These are phyloP conservation scores for Rhizoglyphus robini DNA, from an alignment of 1,140 invertebrate genomes.

Conservation along the genomic window DNA sequence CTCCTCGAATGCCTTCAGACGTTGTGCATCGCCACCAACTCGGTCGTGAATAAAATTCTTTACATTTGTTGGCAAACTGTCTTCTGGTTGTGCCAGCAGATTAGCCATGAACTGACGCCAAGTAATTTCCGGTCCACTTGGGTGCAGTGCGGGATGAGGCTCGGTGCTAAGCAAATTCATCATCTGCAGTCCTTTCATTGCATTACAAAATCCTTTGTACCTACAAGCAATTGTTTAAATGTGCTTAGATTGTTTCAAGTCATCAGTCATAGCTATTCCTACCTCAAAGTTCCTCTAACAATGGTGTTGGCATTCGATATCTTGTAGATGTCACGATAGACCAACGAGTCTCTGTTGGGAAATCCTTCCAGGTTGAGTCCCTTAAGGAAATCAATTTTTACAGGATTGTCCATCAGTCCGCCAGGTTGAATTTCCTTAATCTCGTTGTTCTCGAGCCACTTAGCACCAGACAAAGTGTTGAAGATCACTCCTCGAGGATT, in stretches of 20 bases:
- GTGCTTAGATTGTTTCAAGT: neutral
- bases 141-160: slow-evolving; percentile 72
- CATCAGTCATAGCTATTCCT: slow-evolving; percentile 37
- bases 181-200: slow-evolving; percentile 65
- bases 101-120: slow-evolving; percentile 85
- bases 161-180: slow-evolving; percentile 76
- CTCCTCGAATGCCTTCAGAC: slow-evolving; percentile 57
- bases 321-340: slow-evolving; percentile 75
- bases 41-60: slow-evolving; percentile 59
- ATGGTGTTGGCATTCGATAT: slow-evolving; percentile 63
- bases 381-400: slow-evolving; percentile 73
- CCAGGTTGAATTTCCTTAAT: slow-evolving; percentile 34
- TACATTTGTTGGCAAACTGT: slow-evolving; percentile 86
- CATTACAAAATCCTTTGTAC: slow-evolving; percentile 64
- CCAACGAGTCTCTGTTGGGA: slow-evolving; percentile 86
- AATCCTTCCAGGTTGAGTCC: slow-evolving; percentile 93
- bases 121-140: slow-evolving; percentile 84
- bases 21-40: slow-evolving; percentile 49
- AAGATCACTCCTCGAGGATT: slow-evolving; percentile 75
- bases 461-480: slow-evolving; percentile 73
- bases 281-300: slow-evolving; percentile 77
- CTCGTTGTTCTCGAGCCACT: slow-evolving; percentile 69
- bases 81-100: slow-evolving; percentile 65
- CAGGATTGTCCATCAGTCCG: slow-evolving; percentile 65
- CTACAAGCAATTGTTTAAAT: slow-evolving; percentile 11